Conservation (phyloP, 2,888 invertebrate genomes). For the Uropetala carovei region DNA sequence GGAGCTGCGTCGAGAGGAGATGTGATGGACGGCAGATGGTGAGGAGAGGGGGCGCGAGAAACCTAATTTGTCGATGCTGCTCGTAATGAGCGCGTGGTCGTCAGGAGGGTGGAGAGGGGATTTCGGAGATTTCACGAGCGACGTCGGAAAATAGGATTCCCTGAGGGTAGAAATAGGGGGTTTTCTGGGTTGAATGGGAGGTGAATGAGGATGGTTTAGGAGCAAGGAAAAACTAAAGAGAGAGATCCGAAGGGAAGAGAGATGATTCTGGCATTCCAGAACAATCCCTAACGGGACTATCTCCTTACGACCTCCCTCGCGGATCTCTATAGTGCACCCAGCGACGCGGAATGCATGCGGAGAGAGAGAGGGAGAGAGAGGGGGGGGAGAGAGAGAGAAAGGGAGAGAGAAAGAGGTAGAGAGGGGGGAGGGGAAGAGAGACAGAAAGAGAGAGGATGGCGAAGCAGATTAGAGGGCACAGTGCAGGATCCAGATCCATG, state of each 20-base stretch:
- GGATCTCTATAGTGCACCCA: neutral
- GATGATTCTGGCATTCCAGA: neutral
- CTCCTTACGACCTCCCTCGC: neutral
- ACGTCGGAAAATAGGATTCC: neutral
- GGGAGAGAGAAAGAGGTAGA: no score
- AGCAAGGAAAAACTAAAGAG: neutral
- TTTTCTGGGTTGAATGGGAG: neutral
- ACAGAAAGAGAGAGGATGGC: no score
- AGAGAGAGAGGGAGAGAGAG: no score
- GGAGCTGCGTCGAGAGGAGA: neutral
- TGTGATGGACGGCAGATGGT: neutral
- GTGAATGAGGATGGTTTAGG: neutral
- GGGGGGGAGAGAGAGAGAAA: no score
- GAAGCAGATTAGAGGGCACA: neutral
- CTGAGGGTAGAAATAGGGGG: neutral
- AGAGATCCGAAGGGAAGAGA: no score
- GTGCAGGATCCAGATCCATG: neutral
- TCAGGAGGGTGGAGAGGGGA: neutral
- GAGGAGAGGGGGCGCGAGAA: slow-evolving; percentile 3
- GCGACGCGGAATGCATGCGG: neutral
- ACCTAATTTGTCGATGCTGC: slow-evolving; percentile 35
- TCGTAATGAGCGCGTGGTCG: slow-evolving; percentile 19
- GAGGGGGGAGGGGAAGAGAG: no score
- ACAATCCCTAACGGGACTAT: neutral
- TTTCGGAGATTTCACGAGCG: neutral